Evolutionary conservation across 2,888 invertebrate genomes (phyloP).

Genomic region (Melieria omissa): DNA sequence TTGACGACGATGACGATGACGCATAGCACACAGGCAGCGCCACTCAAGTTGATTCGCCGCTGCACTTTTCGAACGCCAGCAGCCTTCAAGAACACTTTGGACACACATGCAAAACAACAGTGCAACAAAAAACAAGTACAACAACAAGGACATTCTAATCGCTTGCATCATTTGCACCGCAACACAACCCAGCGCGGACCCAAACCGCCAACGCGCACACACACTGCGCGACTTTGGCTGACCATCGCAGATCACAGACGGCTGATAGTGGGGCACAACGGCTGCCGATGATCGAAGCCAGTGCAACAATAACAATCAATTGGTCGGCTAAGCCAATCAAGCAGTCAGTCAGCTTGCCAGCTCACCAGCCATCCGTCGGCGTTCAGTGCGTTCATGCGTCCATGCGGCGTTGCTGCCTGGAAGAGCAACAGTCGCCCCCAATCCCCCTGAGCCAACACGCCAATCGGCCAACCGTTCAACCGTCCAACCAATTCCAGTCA

Average conservation of each 20-base stretch:
- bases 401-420: neutral
- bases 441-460: neutral
- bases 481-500: constrained; percentile 61
- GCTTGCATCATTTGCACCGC: neutral
- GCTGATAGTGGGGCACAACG: constrained; percentile 53
- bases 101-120: no score
- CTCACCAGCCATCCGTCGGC: constrained; percentile 20
- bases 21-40: no score
- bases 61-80: no score
- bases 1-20: no score
- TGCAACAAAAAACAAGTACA: neutral
- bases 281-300: constrained; percentile 30
- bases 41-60: no score
- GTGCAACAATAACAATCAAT: constrained; percentile 31
- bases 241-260: constrained; percentile 60
- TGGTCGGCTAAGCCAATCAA: constrained; percentile 34
- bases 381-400: constrained; percentile 19
- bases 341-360: constrained; percentile 19
- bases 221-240: constrained; percentile 23
- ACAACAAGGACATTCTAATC: neutral
- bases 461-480: constrained; percentile 22
- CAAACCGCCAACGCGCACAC: neutral
- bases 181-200: constrained; percentile 15
- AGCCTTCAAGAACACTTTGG: no score
- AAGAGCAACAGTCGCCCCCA: neutral